phyloP scores from a whole-genome alignment of 2,888 invertebrate species.

The Hartigia nigra region DNA sequence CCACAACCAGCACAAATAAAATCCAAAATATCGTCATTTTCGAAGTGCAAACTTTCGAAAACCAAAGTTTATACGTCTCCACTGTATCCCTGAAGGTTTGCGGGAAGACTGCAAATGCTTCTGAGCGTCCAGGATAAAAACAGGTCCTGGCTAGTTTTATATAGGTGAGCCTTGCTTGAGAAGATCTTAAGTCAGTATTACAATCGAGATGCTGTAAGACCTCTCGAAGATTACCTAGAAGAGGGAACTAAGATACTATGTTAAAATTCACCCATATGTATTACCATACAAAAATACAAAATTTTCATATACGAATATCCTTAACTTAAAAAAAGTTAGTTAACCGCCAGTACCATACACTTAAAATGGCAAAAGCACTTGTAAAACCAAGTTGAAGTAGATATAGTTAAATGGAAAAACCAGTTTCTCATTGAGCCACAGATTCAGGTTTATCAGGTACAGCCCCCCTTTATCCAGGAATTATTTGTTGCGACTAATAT shows the following conservation, averaged over 20 bases:
- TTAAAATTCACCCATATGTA: background rate
- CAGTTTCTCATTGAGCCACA: constrained; percentile 1
- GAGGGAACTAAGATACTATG: background rate
- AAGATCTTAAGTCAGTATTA: constrained; percentile 1
- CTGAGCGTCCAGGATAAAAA: background rate
- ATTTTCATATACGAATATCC: background rate
- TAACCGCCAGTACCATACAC: background rate
- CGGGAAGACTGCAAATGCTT: background rate
- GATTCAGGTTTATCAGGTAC: background rate
- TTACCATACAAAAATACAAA: background rate
- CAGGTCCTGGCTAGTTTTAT: constrained; percentile 1
- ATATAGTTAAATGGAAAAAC: constrained; percentile 4
- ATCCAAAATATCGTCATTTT: background rate
- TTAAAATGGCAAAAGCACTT: background rate
- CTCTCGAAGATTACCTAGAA: background rate
- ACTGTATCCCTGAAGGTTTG: constrained; percentile 1
- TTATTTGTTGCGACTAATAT: background rate
- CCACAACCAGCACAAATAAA: background rate
- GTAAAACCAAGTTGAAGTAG: background rate
- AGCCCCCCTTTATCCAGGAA: background rate
- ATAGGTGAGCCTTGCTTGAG: background rate
- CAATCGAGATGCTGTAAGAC: background rate
- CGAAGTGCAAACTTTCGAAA: background rate
- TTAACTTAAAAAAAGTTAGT: background rate
- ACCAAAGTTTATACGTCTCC: background rate